Base-by-base conservation (phyloP, 2,888 invertebrate species). In the Limulus polyphemus region DNA sequence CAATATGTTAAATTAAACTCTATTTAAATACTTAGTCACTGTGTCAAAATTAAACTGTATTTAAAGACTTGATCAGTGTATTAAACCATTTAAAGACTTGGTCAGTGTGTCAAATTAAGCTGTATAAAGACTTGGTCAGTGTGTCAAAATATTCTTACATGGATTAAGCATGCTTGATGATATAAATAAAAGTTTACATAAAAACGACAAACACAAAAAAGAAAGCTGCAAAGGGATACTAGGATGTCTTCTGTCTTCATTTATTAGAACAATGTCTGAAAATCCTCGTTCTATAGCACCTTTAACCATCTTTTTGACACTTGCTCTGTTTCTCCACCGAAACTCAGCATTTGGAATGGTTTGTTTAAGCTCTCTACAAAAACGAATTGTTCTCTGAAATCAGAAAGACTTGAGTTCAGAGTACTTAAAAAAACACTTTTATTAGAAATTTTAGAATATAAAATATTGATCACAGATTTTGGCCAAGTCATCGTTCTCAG, bases 331-430 rank as follows among this genome's bases (percentile, higher is more conserved):
- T 64, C 99, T 83, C 72, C 90, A 90, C 67, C 88, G 83, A 0
- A 91, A 86, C 68, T 87, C 80, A 0, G 95, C 88, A 75, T 95
- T 95, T 0, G 98, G 98, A 74, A 99, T 90, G 32, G 93, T 87
- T 69, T 90, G 84, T 46, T 84, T 85, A 47, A 99, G 79, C 76
- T 99, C 98, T 68, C 88, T 83, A 60, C 94, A 93, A 77, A 99
- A 95, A 74, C 90, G 88, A 72, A 92, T 83, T 0, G 92, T 93
- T 78, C 89, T 90, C 78, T 78, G 68, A 65, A 76, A 70, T 60
- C 63, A 68, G 63, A 63, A 32, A 32, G 60, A 59, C 46, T n/a
- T 12, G 58, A 58, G n/a, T 17, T 47, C 14, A 58, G 32, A 47
- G 49, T 60, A 3, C 49, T 13, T 50, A 7, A 58, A 58, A 14